phyloP scores from a whole-genome alignment of 2,113 vertebrate species.

The Cettia cetti region DNA sequence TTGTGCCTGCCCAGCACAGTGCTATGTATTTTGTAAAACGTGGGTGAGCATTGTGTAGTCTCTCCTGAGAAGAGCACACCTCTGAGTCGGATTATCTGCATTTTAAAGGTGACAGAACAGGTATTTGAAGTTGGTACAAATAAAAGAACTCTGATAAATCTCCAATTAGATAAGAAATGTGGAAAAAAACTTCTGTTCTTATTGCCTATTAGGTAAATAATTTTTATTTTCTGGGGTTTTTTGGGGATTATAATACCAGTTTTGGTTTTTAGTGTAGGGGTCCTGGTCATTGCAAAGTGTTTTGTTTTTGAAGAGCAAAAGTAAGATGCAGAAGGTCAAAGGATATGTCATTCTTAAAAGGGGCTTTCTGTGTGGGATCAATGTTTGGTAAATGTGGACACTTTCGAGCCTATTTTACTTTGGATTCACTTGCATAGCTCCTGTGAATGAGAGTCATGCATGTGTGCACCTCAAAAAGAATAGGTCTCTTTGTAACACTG shows the following conservation, averaged over 20 bases:
- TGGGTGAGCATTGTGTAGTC: background rate
- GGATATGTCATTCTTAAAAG: background rate
- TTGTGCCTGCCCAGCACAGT: background rate
- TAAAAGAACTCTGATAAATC: background rate
- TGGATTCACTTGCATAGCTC: background rate
- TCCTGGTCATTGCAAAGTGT: background rate
- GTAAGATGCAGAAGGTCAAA: conserved; percentile 3
- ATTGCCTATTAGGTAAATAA: background rate
- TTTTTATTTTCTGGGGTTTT: background rate
- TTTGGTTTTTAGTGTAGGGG: background rate
- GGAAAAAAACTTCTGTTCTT: background rate
- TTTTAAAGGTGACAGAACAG: background rate
- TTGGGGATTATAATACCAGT: background rate
- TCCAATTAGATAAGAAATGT: background rate
- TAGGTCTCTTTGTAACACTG: background rate
- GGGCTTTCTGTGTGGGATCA: background rate
- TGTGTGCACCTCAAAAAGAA: conserved; percentile 18
- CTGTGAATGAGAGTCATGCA: conserved; percentile 1
- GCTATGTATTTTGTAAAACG: background rate
- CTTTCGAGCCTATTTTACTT: conserved; percentile 20
- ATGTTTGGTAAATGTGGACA: background rate
- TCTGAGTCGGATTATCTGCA: background rate
- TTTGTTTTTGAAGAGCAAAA: background rate
- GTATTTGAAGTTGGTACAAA: background rate
- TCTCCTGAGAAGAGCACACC: background rate